Base-by-base conservation (phyloP, 2,888 invertebrate genomes). In the Cosmopolites sordidus region DNA sequence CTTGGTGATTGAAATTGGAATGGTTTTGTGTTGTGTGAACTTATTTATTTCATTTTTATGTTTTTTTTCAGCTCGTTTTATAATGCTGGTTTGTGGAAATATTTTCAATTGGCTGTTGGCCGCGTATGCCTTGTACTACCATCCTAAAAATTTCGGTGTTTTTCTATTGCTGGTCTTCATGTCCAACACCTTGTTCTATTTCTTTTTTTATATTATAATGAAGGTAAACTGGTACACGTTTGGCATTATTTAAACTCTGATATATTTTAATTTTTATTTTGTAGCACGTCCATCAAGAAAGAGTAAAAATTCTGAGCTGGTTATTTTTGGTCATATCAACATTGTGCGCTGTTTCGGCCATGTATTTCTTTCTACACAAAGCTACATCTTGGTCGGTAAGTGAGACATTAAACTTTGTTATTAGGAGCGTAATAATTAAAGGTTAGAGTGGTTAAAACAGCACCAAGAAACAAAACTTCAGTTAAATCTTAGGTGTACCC, bases 111-210 rank as follows among this genome's bases (percentile, higher is more conserved):
- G 82, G 77, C 78, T 73, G 29, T 76, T 89, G 38, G 86, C 89
- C 0, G 72, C 81, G 0, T 83, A 82, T 65, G 92, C 84, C 3
- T 67, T 84, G 1, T 75, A 73, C 59, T 74, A 78, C 39, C 83
- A 83, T 62, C 79, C 80, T 48, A 77, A 78, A 58, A 89, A 91
- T 74, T 88, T 93, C 71, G 89, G 90, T 0, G 83, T 87, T 0
- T 90, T 87, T 64, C 76, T 93, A 1, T 77, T 93, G 2, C 80
- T 83, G 1, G 82, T 93, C 18, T 83, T 93, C 62, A 87, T 93
- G 80, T 82, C 84, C 2, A 93, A 93, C 74, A 81, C 92, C 17
- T 76, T 91, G 54, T 76, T 92, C 4, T 92, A 93, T 72, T 83
- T 84, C 11, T 71, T 82, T 49, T 91, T 89, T 73, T 93, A 93